Percentiles rank a stretch among this genome's conserved stretches.
phyloP scores from a whole-genome alignment of 2,888 invertebrate species.

The Trichogramma dendrolimi region DNA sequence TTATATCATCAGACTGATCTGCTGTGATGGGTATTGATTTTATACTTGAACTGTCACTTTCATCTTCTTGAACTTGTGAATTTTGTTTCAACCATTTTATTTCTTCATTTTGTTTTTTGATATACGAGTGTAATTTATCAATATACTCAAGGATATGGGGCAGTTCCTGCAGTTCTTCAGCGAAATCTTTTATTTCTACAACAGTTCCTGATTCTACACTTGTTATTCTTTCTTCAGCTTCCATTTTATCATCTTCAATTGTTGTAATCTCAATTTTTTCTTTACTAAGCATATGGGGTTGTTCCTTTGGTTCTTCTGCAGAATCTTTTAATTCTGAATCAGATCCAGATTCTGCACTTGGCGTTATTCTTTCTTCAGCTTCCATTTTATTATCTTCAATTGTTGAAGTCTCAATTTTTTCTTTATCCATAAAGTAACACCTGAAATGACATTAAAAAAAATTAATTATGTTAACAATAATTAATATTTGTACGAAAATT shows the following conservation, averaged over 20 bases:
- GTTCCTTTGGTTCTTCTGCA: constrained; percentile 53
- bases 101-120: constrained; percentile 59
- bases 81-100: constrained; percentile 40
- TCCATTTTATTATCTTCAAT: constrained; percentile 11
- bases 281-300: constrained; percentile 56
- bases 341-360: constrained; percentile 31
- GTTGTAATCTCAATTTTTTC: not conserved
- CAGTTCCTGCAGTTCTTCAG: constrained; percentile 54
- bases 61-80: too few relatives aligned
- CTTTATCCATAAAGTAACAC: not conserved
- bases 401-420: not conserved
- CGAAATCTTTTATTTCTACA: constrained; percentile 31
- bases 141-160: constrained; percentile 62
- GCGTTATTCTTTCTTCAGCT: constrained; percentile 29
- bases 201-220: constrained; percentile 31
- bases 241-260: constrained; percentile 5
- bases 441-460: not conserved
- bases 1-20: constrained; percentile 5
- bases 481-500: constrained; percentile 3
- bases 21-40: constrained; percentile 1
- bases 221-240: constrained; percentile 29
- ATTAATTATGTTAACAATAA: not conserved
- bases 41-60: not conserved
- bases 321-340: constrained; percentile 33
- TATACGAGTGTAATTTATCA: constrained; percentile 56